A percentile compares a stretch with the other conserved stretches of the same genome.
These are phyloP conservation scores for Drosophila sturtevanti DNA, from an alignment of 1,140 invertebrate species.

Conservation along the genomic window DNA sequence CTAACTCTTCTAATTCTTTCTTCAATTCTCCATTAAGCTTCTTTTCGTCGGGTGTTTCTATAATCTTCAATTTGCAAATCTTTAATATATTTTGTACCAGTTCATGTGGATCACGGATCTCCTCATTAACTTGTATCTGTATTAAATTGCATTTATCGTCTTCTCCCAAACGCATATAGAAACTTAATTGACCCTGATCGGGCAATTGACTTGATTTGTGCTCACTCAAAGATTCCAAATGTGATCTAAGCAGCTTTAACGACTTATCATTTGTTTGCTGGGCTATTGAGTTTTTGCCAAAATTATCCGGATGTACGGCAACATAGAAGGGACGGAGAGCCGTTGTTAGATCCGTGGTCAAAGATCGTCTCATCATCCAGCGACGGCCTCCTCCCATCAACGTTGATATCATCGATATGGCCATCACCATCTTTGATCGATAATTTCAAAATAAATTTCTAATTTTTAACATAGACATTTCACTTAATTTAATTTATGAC, in stretches of 20 bases:
- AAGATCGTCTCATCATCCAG: background rate
- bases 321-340: conserved; percentile 96
- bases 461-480: background rate
- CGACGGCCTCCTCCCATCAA: background rate
- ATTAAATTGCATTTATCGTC: conserved; percentile 86
- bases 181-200: conserved; percentile 84
- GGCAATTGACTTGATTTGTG: conserved; percentile 84
- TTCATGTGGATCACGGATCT: conserved; percentile 85
- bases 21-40: background rate
- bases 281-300: conserved; percentile 93
- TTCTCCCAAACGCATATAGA: conserved; percentile 88
- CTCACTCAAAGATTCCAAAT: conserved; percentile 85
- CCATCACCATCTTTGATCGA: background rate
- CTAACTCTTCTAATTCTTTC: background rate
- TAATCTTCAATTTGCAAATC: conserved; percentile 88
- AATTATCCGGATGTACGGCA: conserved; percentile 95
- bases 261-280: conserved; percentile 95
- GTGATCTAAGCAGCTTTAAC: conserved; percentile 91
- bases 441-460: background rate
- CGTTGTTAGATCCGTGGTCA: conserved; percentile 88
- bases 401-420: background rate
- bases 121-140: conserved; percentile 87
- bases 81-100: conserved; percentile 90
- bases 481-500: background rate
- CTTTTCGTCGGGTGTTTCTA: background rate